Evolutionary conservation across 2,113 vertebrate genomes (phyloP).

Genomic region (Macquaria ambigua): DNA sequence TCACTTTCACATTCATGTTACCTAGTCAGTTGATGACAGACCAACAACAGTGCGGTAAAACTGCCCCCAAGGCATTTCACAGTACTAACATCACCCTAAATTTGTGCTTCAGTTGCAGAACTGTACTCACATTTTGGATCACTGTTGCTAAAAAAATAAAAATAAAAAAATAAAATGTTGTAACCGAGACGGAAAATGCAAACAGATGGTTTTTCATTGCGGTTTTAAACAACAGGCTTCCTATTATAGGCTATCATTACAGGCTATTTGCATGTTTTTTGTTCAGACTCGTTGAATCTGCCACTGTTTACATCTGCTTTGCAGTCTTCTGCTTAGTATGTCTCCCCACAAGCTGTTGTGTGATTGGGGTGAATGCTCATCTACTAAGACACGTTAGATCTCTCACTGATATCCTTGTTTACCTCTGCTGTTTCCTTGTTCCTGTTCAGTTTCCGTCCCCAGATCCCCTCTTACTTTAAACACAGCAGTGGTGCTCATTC

Average conservation of each 20-base stretch:
- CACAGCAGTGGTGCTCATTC: background rate
- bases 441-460: background rate
- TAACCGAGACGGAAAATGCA: slow-evolving; percentile 38
- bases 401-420: slow-evolving; percentile 42
- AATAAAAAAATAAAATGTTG: background rate
- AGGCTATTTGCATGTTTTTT: slow-evolving; percentile 48
- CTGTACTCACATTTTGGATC: slow-evolving; percentile 32
- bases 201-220: slow-evolving; percentile 57
- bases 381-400: slow-evolving; percentile 25
- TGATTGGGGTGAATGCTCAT: slow-evolving; percentile 53
- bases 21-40: background rate
- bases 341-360: slow-evolving; percentile 50
- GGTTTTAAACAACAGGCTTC: slow-evolving; percentile 54
- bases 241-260: slow-evolving; percentile 47
- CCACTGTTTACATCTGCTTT: slow-evolving; percentile 54
- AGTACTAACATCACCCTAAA: slow-evolving; percentile 10
- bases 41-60: slow-evolving; percentile 5
- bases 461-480: background rate
- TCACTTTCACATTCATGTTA: slow-evolving; percentile 2
- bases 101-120: slow-evolving; percentile 34
- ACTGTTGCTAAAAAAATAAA: slow-evolving; percentile 2
- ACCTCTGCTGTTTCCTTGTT: slow-evolving; percentile 16
- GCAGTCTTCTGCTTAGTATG: slow-evolving; percentile 35
- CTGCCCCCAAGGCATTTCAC: background rate
- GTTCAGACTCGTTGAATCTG: slow-evolving; percentile 43